Conservation (phyloP, 2,113 vertebrate genomes). For the Pelecanoides urinatrix region DNA sequence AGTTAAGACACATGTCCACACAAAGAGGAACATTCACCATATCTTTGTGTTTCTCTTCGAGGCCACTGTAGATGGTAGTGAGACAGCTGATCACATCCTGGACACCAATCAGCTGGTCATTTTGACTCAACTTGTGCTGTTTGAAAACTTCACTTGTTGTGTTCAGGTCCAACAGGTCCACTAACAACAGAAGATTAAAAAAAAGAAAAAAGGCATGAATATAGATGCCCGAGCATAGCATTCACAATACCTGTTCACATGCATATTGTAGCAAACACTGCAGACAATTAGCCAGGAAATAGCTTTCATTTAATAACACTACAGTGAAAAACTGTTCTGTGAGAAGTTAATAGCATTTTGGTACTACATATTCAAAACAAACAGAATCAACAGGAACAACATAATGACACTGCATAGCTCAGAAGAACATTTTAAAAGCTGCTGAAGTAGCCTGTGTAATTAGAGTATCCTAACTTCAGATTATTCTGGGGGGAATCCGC, state of each 20-base stretch:
- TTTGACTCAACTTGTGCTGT: conserved; percentile 90
- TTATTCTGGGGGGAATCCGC: neutral
- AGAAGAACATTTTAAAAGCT: neutral
- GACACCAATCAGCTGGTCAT: conserved; percentile 86
- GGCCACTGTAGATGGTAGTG: conserved; percentile 90
- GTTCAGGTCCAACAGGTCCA: conserved; percentile 92
- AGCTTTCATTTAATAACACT: neutral
- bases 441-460: neutral
- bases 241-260: neutral
- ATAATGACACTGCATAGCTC: neutral
- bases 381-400: neutral
- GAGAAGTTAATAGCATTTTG: neutral
- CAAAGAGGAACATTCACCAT: conserved; percentile 95
- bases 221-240: neutral
- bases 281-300: neutral
- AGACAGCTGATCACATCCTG: conserved; percentile 94
- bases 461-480: neutral
- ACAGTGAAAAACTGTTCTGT: neutral
- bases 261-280: neutral
- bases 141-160: conserved; percentile 90
- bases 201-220: neutral
- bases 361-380: neutral
- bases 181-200: conserved; percentile 60
- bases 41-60: conserved; percentile 93
- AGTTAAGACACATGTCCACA: conserved; percentile 98